Evolutionary conservation across 2,797 vertebrate species (phyloP), one percentile per base, ranked within the genome.

Genomic region (Hypotaenidia philippensis): DNA sequence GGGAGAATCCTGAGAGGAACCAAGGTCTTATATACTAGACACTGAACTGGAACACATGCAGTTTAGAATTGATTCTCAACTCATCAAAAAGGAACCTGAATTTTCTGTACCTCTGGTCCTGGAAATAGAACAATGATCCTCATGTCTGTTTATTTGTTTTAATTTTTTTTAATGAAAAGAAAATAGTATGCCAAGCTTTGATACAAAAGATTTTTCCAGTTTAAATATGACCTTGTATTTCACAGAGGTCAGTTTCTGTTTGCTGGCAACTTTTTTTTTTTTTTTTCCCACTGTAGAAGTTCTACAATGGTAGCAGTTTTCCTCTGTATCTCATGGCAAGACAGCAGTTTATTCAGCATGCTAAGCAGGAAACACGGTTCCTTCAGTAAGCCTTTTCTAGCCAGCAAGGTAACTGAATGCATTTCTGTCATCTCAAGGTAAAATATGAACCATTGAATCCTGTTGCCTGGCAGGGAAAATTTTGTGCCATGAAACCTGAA

Each of bases 231-330:
- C 26, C 13, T 83, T 47, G 13, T 1, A 26, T 66, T 94, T 92
- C 64, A 74, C 7, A 47, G 11, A n/a, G 25, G 10, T 88, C 36
- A 74, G 26, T 64, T 93, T 77, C 68, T 86, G 26, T 91, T 72
- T 87, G 34, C 27, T 92, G 49, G 31, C 3, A 6, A 5, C 7
- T 21, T 64, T 61, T 57, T 16, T 21, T 64, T 61, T 16, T 12
- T 10, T 66, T 63, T 21, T 10, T 40, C 4, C 13, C 32, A 36
- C 14, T 55, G 40, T 80, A 40, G n/a, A 70, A 56, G 27, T 87
- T 87, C n/a, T 93, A 81, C 70, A 88, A 19, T 32, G n/a, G n/a
- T 38, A 92, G 50, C 34, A 89, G 7, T 79, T 93, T 91, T 87
- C 10, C 26, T 57, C 50, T 65, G 21, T 45, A 71, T 59, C 50